A percentile compares a stretch with the other conserved stretches of the same genome.
Conservation (phyloP, 2,888 invertebrate genomes). For the Apantesis nais region DNA sequence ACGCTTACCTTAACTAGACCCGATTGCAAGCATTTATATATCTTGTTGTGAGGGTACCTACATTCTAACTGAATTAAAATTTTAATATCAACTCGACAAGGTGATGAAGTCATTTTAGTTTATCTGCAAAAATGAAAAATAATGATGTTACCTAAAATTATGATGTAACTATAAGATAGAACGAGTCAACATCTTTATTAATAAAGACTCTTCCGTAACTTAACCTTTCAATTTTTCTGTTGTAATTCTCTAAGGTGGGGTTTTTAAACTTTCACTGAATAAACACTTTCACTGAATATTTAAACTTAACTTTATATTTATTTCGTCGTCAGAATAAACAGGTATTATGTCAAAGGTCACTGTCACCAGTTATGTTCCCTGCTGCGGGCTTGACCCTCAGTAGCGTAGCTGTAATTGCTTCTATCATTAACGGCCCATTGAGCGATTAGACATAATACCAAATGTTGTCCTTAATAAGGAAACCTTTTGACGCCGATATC, state of each 20-base stretch:
- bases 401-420: conserved; percentile 49
- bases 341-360: conserved; percentile 38
- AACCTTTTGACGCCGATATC: conserved; percentile 19
- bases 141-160: background rate
- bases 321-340: conserved; percentile 25
- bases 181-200: background rate
- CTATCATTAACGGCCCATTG: conserved; percentile 47
- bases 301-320: conserved; percentile 23
- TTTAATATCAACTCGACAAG: too few relatives aligned
- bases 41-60: background rate
- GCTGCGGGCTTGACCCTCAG: conserved; percentile 43
- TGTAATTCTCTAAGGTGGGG: background rate
- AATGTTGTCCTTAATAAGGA: conserved; percentile 28
- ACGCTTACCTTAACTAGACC: background rate
- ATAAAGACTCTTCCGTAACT: background rate
- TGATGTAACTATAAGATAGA: background rate
- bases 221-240: background rate
- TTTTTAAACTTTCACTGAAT: background rate
- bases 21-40: background rate
- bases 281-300: conserved; percentile 22
- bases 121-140: background rate
- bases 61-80: background rate
- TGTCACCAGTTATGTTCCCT: conserved; percentile 35
- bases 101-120: too few relatives aligned
- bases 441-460: conserved; percentile 34